Conservation (phyloP, 1,140 invertebrate species). For the Cheumatopsyche charites region DNA sequence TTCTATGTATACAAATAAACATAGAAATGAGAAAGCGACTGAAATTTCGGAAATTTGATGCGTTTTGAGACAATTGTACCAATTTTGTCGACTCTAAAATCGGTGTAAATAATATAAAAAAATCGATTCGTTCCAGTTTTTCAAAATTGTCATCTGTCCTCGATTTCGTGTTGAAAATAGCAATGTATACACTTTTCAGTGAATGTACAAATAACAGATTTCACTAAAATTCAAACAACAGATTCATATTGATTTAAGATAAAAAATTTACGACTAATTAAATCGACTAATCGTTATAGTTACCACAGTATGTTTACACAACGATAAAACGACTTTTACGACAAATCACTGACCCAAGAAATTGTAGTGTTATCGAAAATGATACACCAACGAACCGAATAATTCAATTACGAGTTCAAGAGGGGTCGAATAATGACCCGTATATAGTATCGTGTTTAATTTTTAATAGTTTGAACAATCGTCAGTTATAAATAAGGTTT, state of each 20-base stretch:
- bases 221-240: background rate
- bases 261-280: too few relatives aligned
- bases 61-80: too few relatives aligned
- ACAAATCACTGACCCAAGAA: background rate
- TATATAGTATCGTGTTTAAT: background rate
- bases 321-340: too few relatives aligned
- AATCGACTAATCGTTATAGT: too few relatives aligned
- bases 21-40: too few relatives aligned
- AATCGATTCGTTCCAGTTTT: background rate
- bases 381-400: background rate
- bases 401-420: slow-evolving; percentile 7
- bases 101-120: too few relatives aligned
- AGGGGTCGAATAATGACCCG: slow-evolving; percentile 1
- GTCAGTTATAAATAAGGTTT: slow-evolving; percentile 1
- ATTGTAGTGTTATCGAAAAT: background rate
- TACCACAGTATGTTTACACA: too few relatives aligned
- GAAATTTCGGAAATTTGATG: too few relatives aligned
- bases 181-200: background rate
- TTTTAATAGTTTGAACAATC: background rate
- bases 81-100: too few relatives aligned
- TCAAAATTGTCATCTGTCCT: background rate
- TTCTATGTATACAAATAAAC: too few relatives aligned
- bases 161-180: background rate
- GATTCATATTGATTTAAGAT: background rate
- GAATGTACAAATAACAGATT: background rate